phyloP scores from a whole-genome alignment of 2,113 vertebrate species.

The Crotalus helleri region DNA sequence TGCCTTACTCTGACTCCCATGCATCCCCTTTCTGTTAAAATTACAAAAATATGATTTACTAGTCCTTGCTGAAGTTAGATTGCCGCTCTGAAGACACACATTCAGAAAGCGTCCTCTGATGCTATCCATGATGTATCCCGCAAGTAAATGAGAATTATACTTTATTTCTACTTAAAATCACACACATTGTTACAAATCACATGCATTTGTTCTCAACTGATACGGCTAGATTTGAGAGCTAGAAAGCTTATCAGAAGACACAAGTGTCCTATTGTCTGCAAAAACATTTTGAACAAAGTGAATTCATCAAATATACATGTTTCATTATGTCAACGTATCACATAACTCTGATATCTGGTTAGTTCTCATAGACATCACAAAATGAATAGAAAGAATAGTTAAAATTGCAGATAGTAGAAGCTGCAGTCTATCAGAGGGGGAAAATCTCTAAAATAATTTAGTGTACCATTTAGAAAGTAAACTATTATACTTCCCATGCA shows the following conservation, averaged over 20 bases:
- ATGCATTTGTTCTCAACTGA: neutral
- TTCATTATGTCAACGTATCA: neutral
- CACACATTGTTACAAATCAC: neutral
- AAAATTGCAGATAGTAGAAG: neutral
- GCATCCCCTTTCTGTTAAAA: neutral
- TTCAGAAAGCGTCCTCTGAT: neutral
- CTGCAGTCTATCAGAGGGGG: conserved; percentile 28
- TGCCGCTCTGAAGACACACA: neutral
- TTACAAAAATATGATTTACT: neutral
- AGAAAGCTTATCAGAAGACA: neutral
- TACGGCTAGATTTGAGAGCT: neutral
- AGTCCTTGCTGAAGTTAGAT: neutral
- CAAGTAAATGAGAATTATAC: neutral
- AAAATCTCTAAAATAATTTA: conserved; percentile 14
- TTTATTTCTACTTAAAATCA: neutral
- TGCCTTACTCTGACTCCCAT: neutral
- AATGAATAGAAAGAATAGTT: neutral
- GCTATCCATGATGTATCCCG: neutral
- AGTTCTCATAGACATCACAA: neutral
- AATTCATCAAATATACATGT: neutral
- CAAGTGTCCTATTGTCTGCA: neutral
- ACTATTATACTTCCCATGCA: neutral
- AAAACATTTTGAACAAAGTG: neutral
- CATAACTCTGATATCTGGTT: neutral
- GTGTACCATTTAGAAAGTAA: neutral